These are phyloP conservation scores for Valencia hispanica DNA, from an alignment of 2,797 vertebrate genomes.

Conservation along the genomic window DNA sequence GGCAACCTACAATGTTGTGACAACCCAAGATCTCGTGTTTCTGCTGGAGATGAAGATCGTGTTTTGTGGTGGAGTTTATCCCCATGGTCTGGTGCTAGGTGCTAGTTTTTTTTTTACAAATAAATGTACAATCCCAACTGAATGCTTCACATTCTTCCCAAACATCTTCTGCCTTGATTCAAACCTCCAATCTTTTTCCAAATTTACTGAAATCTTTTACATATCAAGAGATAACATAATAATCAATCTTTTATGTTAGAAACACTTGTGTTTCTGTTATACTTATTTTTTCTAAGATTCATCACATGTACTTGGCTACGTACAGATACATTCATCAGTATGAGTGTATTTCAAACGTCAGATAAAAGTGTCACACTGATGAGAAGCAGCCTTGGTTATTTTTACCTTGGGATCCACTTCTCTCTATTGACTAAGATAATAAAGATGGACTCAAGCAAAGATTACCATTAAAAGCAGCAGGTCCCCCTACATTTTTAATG, in stretches of 20 bases:
- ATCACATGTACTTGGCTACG: not conserved
- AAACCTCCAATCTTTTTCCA: not conserved
- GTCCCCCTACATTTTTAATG: conserved; percentile 64
- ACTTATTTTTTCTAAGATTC: not conserved
- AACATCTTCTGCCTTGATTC: not conserved
- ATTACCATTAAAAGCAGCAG: conserved; percentile 66
- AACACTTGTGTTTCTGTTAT: not conserved
- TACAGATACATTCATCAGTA: conserved; percentile 33
- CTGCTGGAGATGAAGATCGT: too few species aligned
- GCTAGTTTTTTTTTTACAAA: not conserved
- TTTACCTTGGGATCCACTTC: conserved; percentile 84
- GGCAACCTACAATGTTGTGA: not conserved
- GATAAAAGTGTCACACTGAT: conserved; percentile 80
- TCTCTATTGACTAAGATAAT: conserved; percentile 81
- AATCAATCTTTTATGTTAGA: not conserved
- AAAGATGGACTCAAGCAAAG: conserved; percentile 76
- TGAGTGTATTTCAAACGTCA: conserved; percentile 72
- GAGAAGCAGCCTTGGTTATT: conserved; percentile 82
- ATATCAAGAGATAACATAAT: not conserved
- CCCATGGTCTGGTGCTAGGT: not conserved
- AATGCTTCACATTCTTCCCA: too few species aligned
- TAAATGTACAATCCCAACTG: too few species aligned
- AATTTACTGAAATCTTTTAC: not conserved
- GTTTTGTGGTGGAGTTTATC: not conserved
- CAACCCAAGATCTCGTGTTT: not conserved